Percentiles rank a stretch among this genome's conserved stretches.
These are phyloP conservation scores for Dolichoris vasculosae DNA, from an alignment of 1,140 invertebrate genomes.

Conservation along the genomic window DNA sequence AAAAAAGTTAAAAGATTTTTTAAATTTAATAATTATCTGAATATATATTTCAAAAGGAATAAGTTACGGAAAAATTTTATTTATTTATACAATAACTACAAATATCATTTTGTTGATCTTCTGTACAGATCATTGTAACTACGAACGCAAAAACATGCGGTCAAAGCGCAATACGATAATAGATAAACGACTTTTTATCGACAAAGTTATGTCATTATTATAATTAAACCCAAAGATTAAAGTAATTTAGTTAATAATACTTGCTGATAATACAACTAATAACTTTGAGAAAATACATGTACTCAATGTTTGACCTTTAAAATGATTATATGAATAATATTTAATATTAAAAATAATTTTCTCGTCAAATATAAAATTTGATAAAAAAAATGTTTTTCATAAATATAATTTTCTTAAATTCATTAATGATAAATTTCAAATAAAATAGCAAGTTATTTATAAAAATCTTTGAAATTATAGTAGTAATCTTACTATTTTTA, in stretches of 20 bases:
- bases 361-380: too few relatives aligned
- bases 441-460: neutral
- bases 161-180: slow-evolving; percentile 16
- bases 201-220: slow-evolving; percentile 1
- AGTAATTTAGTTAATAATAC: neutral
- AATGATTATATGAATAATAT: neutral
- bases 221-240: neutral
- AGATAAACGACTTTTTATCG: neutral
- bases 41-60: neutral
- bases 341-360: neutral
- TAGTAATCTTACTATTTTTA: too few relatives aligned
- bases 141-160: neutral
- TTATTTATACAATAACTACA: neutral
- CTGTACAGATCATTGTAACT: neutral
- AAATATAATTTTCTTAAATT: too few relatives aligned
- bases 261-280: slow-evolving; percentile 11
- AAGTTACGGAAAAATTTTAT: neutral
- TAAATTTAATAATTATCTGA: neutral
- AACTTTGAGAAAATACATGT: neutral
- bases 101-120: neutral
- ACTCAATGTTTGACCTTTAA: neutral
- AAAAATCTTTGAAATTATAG: neutral
- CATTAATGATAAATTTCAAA: too few relatives aligned
- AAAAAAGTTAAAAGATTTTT: too few relatives aligned
- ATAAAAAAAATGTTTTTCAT: too few relatives aligned